Evolutionary conservation across 1,140 invertebrate genomes (phyloP), one percentile per base, ranked within the genome.

Genomic region (Trichonephila inaurata): DNA sequence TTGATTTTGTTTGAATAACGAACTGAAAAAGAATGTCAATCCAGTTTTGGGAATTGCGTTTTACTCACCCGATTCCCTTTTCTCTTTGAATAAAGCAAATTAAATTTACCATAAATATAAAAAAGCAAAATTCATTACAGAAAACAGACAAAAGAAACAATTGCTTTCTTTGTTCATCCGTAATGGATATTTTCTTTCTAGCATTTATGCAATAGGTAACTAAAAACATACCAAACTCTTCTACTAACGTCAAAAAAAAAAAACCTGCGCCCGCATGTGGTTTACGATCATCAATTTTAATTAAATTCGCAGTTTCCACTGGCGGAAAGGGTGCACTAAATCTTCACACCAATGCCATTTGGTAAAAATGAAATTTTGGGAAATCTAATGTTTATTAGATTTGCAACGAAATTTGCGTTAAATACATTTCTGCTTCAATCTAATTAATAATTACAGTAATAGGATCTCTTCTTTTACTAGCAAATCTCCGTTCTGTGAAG

Each of bases 301-400:
- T 88, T 88, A 64, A 64, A 66, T 62, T 88, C 44, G 24, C 19
- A 18, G 6, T 16, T 88, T 21, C 24, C 61, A 40, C 14, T 88
- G 14, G 83, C 6, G 83, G 18, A 77, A 5, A 19, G 6, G 14
- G 12, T 83, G 81, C 1, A 51, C 51, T 0, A n/a, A 85, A 85
- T 77, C 12, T 12, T 40, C 14, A n/a, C 83, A 58, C n/a, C 16
- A 83, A 51, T 85, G 21, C 14, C 14, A 85, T 85, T 85, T 21
- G 24, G 14, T 14, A 88, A 88, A 88, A 62, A 88, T 1, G 51
- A 64, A 64, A 40, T 64, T 64, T 5, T 64, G 8, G 19, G 28
- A 64, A 44, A 88, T 33, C 66, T 61, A 61, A 72, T 72, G 69
- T 89, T 89, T 89, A 89, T 89, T 89, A 89, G 64, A 89, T 89